Evolutionary conservation across 1,140 invertebrate species (phyloP), one percentile per base, ranked within the genome.

Genomic region (Drosophila lacteicornis): DNA sequence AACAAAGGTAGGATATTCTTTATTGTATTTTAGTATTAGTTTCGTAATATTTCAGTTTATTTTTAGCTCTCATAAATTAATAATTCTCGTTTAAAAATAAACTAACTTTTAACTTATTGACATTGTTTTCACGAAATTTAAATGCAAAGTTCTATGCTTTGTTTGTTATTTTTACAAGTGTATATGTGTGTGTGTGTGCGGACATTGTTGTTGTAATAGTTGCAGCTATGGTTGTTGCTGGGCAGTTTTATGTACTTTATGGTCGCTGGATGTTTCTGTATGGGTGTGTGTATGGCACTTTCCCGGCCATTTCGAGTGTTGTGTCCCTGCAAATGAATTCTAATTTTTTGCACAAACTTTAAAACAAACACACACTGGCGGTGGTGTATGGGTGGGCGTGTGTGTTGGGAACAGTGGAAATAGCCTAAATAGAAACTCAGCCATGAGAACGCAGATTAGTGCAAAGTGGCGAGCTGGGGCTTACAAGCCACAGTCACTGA

Each of bases 331-430:
- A 88, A 87, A 87, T 87, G 85, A 87, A 87, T 87, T 87, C 74
- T 88, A 87, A 88, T 81, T 87, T 88, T 80, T 80, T 74, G 84
- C 59, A 42, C 65, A 84, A 87, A 88, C 84, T 88, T 87, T 84
- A 49, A 36, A 61, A 69, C 56, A 66, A 78, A 78, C 75, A 55
- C 36, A 47, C 33, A 40, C 65, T 73, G 12, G 15, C 46, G 7
- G 15, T 13, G 33, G 27, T 59, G 13, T 19, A 25, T 50, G 15
- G 13, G 12, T 33, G n/a, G 7, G 25, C 15, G 8, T 19, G 9
- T 17, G 33, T 25, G 19, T 2, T 27, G 33, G 25, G n/a, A 47
- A 76, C 62, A 70, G 69, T 73, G 68, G 46, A 51, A 55, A 33
- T 67, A 70, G 62, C 67, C 63, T 70, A 70, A 70, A 70, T 70